Conservation (phyloP, 2,888 invertebrate species). For the Nomada goodeniana region DNA sequence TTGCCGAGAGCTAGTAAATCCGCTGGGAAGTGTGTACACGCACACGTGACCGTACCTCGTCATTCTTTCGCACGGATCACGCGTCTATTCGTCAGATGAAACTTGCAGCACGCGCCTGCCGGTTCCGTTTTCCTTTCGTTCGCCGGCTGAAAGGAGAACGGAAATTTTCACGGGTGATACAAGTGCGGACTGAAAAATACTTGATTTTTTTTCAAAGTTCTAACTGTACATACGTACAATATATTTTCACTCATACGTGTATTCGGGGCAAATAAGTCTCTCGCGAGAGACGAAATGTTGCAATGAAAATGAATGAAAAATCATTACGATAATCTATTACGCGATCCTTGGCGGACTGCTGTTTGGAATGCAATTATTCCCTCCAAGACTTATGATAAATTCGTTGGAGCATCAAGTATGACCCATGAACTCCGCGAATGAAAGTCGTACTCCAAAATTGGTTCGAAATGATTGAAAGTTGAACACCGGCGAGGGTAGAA, state of each 20-base stretch:
- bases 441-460: not conserved
- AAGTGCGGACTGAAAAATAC: too few relatives aligned
- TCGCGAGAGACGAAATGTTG: too few relatives aligned
- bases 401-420: not conserved
- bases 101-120: conserved; percentile 21
- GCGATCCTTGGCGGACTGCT: too few relatives aligned
- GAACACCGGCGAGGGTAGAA: not conserved
- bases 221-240: too few relatives aligned
- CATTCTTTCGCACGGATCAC: conserved; percentile 20
- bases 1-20: conserved; percentile 66
- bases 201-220: too few relatives aligned
- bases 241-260: not conserved
- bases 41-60: conserved; percentile 12
- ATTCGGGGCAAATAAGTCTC: not conserved
- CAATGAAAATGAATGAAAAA: not conserved
- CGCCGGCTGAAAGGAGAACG: conserved; percentile 8
- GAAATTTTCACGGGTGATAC: not conserved
- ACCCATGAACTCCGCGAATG: not conserved
- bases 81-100: conserved; percentile 43
- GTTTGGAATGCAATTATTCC: not conserved
- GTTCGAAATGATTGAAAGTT: not conserved
- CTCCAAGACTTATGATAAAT: not conserved
- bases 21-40: conserved; percentile 36
- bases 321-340: not conserved
- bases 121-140: conserved; percentile 52